Base-by-base conservation (phyloP, 2,888 invertebrate species). In the Harpalus rufipes region DNA sequence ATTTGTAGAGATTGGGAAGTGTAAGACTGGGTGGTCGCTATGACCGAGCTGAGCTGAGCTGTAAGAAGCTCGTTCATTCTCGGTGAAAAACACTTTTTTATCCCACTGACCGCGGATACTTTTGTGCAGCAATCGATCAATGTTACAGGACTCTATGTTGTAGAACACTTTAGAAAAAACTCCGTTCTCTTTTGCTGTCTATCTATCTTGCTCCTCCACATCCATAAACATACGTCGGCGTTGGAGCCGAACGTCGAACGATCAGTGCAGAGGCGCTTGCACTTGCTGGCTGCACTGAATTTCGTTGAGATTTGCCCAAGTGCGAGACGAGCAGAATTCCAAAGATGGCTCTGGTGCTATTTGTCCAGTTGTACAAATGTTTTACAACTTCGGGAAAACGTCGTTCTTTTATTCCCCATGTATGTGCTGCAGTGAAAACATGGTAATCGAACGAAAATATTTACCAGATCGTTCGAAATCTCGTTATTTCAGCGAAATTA, bases 1-100 rank as follows among this genome's bases (percentile, higher is more conserved):
- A 82, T 82, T 82, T 82, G 82, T 68, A 14, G 61, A 63, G 61
- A 68, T 61, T 44, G 61, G 61, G 10, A 12, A 81, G 81, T 58
- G 25, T 59, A 7, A 59, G 32, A 59, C 78, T 44, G 18, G 32
- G 41, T 65, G n/a, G 65, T 65, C 25, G 32, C 25, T 21, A 65
- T 10, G 39, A 32, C 44, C 44, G 44, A 51, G 14, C 14, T 16
- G n/a, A 72, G 56, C 44, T 6, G 51, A 51, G 32, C 76, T 72
- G 80, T 78, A 80, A 80, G 80, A 61, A 80, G 8, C 78, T 78
- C 80, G 80, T 80, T 80, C 80, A 61, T 78, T 63, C 41, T 61
- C 61, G 14, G 56, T 74, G 74, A 74, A 82, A 74, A 82, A 82
- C 82, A 82, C 72, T 82, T 82, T 82, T 82, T 82, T 82, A 74